These are phyloP conservation scores for Arizona elegans DNA, from an alignment of 2,113 vertebrate species.

Conservation along the genomic window DNA sequence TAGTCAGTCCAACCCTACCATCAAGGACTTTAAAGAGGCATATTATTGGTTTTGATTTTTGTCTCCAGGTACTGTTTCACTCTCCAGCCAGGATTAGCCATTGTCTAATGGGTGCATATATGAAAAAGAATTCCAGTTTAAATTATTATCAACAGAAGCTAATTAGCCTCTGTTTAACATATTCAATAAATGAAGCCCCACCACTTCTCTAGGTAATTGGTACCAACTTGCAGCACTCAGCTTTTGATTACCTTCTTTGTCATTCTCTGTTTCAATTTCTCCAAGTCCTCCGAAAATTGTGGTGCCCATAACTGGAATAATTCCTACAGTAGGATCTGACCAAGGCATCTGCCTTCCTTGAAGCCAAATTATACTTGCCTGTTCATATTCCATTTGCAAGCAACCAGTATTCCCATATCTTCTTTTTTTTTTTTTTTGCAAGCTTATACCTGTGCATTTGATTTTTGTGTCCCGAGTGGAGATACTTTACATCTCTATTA, in stretches of 20 bases:
- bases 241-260: neutral
- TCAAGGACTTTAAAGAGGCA: neutral
- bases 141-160: neutral
- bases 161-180: neutral
- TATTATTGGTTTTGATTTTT: neutral
- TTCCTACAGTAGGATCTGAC: neutral
- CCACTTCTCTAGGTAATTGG: neutral
- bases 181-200: neutral
- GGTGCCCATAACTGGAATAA: neutral
- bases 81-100: neutral
- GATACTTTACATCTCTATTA: neutral
- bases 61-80: neutral
- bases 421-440: neutral
- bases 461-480: neutral
- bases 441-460: neutral
- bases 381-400: neutral
- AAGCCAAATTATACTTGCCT: neutral
- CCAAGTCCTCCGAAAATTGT: neutral
- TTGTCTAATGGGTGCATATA: neutral
- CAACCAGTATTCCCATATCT: neutral
- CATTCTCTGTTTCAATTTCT: neutral
- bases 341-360: neutral
- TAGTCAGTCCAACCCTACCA: neutral
- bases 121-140: neutral
- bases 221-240: neutral